Evolutionary conservation across 2,113 vertebrate species (phyloP).

Genomic region (Malurus melanocephalus): DNA sequence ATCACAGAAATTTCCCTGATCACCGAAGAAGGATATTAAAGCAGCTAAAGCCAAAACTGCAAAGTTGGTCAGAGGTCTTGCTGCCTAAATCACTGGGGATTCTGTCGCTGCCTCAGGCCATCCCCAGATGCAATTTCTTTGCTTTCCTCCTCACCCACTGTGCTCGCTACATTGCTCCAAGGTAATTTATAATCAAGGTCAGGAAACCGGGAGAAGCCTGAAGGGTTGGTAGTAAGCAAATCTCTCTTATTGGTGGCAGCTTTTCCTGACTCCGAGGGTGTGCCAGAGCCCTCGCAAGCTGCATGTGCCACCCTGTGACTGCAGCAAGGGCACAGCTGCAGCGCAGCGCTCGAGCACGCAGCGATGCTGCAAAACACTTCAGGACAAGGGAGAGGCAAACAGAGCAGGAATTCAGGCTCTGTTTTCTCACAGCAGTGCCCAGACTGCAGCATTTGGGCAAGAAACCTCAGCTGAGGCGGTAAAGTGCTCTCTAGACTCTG

Average conservation of each 20-base stretch:
- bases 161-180: not conserved
- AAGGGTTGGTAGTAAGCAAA: not conserved
- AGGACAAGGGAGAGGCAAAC: not conserved
- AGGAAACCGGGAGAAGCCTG: not conserved
- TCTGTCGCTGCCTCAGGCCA: not conserved
- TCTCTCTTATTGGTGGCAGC: rapidly evolving
- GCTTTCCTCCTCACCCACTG: not conserved
- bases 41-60: not conserved
- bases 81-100: not conserved
- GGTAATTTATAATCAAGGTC: not conserved
- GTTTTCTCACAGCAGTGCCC: not conserved
- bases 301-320: not conserved
- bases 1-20: not conserved
- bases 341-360: rapidly evolving
- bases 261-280: not conserved
- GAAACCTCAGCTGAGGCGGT: not conserved
- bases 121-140: not conserved
- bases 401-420: not conserved
- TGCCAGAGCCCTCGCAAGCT: not conserved
- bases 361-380: not conserved
- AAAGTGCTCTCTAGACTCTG: no score
- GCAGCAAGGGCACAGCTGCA: slow-evolving; percentile 29
- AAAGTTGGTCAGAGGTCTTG: not conserved
- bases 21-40: not conserved
- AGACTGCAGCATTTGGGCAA: not conserved